Evolutionary conservation across 1,140 invertebrate genomes (phyloP).

Genomic region (Hycleus phaleratus): DNA sequence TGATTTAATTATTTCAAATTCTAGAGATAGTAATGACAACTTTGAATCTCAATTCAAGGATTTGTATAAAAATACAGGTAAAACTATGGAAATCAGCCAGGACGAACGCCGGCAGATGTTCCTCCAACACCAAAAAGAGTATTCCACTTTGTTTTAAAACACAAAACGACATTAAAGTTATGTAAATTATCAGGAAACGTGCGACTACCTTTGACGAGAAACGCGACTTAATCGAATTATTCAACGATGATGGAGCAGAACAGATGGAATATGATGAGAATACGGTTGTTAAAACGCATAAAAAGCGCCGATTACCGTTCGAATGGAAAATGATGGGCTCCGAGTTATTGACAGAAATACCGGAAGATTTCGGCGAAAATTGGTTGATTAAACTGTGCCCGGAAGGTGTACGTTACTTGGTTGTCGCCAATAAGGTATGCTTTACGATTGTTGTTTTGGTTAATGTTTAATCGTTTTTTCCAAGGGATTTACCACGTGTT

Average conservation of each 20-base stretch:
- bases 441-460: conserved; percentile 3
- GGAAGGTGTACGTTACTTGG: conserved; percentile 64
- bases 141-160: not conserved
- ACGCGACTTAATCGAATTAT: conserved; percentile 18
- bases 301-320: conserved; percentile 17
- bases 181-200: conserved; percentile 15
- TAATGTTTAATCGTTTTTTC: not conserved
- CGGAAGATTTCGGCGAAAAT: conserved; percentile 63
- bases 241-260: conserved; percentile 8
- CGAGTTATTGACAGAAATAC: conserved; percentile 85
- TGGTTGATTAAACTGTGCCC: conserved; percentile 84
- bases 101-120: conserved; percentile 19
- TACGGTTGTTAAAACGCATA: not conserved
- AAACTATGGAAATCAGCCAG: conserved; percentile 14
- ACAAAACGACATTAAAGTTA: not conserved
- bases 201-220: conserved; percentile 18
- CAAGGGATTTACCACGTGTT: conserved; percentile 65
- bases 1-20: too few relatives aligned
- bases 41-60: conserved; percentile 8
- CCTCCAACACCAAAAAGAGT: conserved; percentile 24
- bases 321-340: conserved; percentile 64
- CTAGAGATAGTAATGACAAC: too few relatives aligned
- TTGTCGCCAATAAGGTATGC: conserved; percentile 63
- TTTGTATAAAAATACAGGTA: conserved; percentile 25
- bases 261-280: conserved; percentile 1